Base-by-base conservation (phyloP, 2,797 vertebrate genomes). In the Hemibagrus guttatus region DNA sequence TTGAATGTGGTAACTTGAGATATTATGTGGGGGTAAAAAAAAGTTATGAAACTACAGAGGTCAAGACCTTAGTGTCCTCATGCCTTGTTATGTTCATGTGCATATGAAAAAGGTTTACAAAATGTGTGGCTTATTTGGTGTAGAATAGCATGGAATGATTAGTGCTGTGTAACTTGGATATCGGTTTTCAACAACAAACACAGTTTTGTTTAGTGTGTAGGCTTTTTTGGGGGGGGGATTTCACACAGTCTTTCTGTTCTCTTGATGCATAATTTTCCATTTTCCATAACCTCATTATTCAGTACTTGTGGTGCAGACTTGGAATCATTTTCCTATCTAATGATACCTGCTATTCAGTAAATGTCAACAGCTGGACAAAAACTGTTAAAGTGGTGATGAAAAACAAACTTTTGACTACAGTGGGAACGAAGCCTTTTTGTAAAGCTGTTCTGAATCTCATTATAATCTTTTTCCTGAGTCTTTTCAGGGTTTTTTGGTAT, bases 331-430 rank as follows among this genome's bases (percentile, higher is more conserved):
- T 52, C 28, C 21, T 59, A 64, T 80, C 59, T 76, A 82, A 76
- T 68, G 69, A 76, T 59, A 63, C 76, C 35, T 71, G 31, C 72
- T 78, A 28, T 83, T 82, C 58, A 83, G 14, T 74, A 78, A 52
- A 66, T 63, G 56, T 86, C 79, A 86, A 74, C 80, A 86, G 80
- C 85, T 68, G 46, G 39, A 78, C 52, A 69, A 69, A 87, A 74
- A 69, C 81, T 49, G 54, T 61, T 46, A 26, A 61, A 49, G 12
- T 83, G 52, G 81, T 6, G 6, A 42, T 76, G 46, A 58, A 76
- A 79, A 87, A 49, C 13, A 35, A 42, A 39, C 13, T 16, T 42
- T 61, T 80, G 35, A 16, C 2, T 21, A 26, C 5, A 26, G 31
- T 80, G 2, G 1, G 78, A 61, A 23, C 14, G 59, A 84, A 81